Evolutionary conservation across 2,113 vertebrate species (phyloP).

Genomic region (Psilopsiagon aymara): DNA sequence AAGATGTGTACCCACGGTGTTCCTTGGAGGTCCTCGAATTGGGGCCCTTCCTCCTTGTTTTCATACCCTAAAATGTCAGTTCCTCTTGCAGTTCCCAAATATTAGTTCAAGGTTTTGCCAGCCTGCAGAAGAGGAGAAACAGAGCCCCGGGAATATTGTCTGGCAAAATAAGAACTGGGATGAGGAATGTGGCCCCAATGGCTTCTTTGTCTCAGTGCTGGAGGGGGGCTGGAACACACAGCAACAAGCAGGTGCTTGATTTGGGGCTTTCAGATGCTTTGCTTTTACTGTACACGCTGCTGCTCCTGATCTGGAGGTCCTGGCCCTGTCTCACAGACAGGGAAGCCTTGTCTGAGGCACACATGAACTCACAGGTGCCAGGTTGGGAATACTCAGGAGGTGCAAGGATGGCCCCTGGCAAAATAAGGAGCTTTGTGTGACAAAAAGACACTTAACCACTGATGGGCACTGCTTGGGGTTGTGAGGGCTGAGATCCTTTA

Average conservation of each 20-base stretch:
- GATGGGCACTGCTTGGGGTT: fast-evolving
- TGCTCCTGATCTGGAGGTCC: neutral
- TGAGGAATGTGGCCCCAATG: slow-evolving; percentile 31
- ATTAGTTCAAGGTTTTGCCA: slow-evolving; percentile 62
- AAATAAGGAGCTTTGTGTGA: neutral
- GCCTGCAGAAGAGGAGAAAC: slow-evolving; percentile 26
- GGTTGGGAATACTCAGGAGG: neutral
- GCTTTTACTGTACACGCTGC: neutral
- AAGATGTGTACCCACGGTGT: neutral
- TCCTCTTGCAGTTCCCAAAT: slow-evolving; percentile 45
- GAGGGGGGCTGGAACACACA: slow-evolving; percentile 12
- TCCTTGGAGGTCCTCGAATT: neutral
- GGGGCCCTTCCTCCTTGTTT: slow-evolving; percentile 41
- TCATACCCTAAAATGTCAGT: slow-evolving; percentile 5
- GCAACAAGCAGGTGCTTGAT: slow-evolving; percentile 43
- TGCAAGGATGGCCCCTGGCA: neutral
- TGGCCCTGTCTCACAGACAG: neutral
- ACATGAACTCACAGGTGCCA: neutral
- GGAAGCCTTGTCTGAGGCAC: neutral
- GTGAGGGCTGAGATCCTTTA: neutral
- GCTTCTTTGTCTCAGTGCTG: slow-evolving; percentile 29
- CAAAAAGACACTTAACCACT: neutral
- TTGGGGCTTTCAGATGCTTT: neutral
- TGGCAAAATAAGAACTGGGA: slow-evolving; percentile 27
- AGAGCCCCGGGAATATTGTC: slow-evolving; percentile 47